Evolutionary conservation across 2,888 invertebrate species (phyloP), one percentile per base, ranked within the genome.

Genomic region (Clistopyga incitator): DNA sequence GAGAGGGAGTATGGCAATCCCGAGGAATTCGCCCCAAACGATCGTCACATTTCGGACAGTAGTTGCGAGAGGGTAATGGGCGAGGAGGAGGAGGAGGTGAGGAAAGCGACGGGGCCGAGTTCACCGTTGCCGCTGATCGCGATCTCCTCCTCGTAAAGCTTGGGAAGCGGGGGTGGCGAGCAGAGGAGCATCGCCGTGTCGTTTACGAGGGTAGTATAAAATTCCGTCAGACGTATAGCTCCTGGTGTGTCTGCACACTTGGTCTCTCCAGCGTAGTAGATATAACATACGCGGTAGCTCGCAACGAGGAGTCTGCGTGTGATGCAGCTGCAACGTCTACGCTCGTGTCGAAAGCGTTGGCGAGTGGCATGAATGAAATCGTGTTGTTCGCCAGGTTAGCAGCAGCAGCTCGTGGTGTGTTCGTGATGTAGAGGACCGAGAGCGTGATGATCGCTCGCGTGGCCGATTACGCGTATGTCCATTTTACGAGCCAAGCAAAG

Each of bases 141-240:
- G 81, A 76, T 84, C 78, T 83, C 76, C 81, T 85, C 59, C 25
- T 86, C 86, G 84, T 87, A 82, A 86, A 86, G 80, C 70, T 81
- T 75, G 71, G 42, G 70, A 47, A 50, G 42, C 78, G 75, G 78
- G 65, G 71, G 70, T n/a, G n/a, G 80, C 80, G 75, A 56, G 77
- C 20, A 38, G 64, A 38, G 20, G 59, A 80, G 77, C 78, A 78
- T 77, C 81, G 80, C 84, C 81, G 82, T 80, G 64, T 71, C 79
- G 83, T 88, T 87, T 87, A 87, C 86, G 87, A 87, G 82, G 84
- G 85, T 82, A 70, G 84, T 86, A 88, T 88, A 88, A 87, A 88
- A 89, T 85, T 85, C 85, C 84, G 84, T 86, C 78, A 78, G 68
- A 70, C 77, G 34, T 47, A 38, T 38, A 47, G 52, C 47, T 52